Conservation (phyloP, 2,888 invertebrate species). For the Leptura quadrifasciata region DNA sequence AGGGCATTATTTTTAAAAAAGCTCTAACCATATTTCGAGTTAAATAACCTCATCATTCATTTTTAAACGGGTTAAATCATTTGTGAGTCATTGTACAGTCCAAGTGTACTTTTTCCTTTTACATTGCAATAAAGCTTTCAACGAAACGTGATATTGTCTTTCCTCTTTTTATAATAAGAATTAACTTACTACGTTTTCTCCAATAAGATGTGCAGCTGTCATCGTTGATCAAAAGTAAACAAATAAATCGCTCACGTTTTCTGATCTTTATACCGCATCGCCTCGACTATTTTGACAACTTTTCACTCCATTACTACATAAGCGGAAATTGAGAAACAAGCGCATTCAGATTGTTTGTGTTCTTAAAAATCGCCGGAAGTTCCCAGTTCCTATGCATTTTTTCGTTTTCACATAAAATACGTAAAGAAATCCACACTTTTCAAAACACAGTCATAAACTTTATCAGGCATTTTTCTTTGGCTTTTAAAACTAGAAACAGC, state of each 20-base stretch:
- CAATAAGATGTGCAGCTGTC: conserved; percentile 37
- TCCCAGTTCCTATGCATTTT: not conserved
- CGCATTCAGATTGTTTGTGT: not conserved
- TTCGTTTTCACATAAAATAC: not conserved
- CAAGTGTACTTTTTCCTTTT: conserved; percentile 4
- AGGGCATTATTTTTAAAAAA: not conserved
- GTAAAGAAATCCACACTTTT: not conserved
- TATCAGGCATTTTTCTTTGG: not conserved
- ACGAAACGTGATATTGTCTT: conserved; percentile 11
- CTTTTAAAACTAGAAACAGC: not conserved
- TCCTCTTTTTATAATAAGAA: conserved; percentile 27
- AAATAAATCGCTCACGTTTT: conserved; percentile 45
- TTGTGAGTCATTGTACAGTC: not conserved
- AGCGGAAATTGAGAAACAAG: not conserved
- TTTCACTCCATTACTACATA: not conserved
- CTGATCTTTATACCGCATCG: conserved; percentile 29
- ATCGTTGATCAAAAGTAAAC: conserved; percentile 39
- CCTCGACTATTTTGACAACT: conserved; percentile 10
- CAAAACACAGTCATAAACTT: not conserved
- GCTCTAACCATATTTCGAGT: not conserved
- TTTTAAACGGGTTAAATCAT: conserved; percentile 4
- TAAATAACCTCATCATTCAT: not conserved
- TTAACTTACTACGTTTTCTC: conserved; percentile 39
- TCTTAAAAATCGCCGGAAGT: not conserved
- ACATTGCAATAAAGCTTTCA: conserved; percentile 21